These are phyloP conservation scores for Apantesis nais DNA, from an alignment of 2,888 invertebrate genomes.

Conservation along the genomic window DNA sequence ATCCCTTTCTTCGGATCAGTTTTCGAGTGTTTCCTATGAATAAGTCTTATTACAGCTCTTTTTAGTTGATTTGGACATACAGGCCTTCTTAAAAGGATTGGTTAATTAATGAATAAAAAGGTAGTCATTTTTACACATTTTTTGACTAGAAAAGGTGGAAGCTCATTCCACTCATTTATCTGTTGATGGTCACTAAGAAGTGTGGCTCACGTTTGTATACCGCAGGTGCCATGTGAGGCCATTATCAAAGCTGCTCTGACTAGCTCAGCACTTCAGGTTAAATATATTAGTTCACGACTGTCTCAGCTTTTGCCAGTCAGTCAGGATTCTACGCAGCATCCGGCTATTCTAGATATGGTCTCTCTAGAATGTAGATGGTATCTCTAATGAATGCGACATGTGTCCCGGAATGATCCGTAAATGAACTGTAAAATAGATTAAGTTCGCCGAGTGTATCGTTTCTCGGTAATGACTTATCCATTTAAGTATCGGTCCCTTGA, in stretches of 20 bases:
- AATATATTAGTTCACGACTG: neutral
- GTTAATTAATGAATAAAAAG: too few species aligned
- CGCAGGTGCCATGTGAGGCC: neutral
- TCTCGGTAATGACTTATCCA: slow-evolving; percentile 1
- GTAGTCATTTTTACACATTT: too few species aligned
- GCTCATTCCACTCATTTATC: neutral
- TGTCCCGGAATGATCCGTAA: slow-evolving; percentile 14
- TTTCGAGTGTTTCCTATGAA: too few species aligned
- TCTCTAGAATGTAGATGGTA: slow-evolving; percentile 2
- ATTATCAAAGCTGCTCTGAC: neutral
- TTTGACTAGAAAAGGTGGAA: too few species aligned
- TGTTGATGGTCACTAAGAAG: slow-evolving; percentile 22
- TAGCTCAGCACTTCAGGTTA: neutral
- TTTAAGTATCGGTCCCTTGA: neutral
- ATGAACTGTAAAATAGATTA: slow-evolving; percentile 17
- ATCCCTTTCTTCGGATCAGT: too few species aligned
- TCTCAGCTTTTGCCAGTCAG: slow-evolving; percentile 19
- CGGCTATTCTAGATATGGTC: slow-evolving; percentile 31
- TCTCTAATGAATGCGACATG: slow-evolving; percentile 16
- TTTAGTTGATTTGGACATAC: too few species aligned
- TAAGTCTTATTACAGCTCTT: too few species aligned
- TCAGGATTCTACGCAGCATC: slow-evolving; percentile 1
- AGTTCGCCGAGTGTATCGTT: slow-evolving; percentile 3
- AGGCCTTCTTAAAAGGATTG: too few species aligned
- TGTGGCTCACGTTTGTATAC: neutral